Base-by-base conservation (phyloP, 2,113 vertebrate genomes). In the Crotophaga sulcirostris region DNA sequence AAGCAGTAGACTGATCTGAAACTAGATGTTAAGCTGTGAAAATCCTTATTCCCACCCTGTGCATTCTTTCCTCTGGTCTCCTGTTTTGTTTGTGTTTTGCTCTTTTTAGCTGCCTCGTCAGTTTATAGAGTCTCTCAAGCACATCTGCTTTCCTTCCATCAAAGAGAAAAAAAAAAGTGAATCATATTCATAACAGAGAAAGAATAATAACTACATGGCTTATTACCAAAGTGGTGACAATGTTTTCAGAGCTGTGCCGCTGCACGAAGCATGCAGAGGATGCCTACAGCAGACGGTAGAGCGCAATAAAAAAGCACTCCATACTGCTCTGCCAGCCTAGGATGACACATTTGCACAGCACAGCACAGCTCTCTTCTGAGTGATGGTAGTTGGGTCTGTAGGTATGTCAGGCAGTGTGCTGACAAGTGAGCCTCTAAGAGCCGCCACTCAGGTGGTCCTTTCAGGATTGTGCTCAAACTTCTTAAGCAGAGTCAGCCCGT, bases 311-410 rank as follows among this genome's bases (percentile, higher is more conserved):
- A 49, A 87, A 78, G 15, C 10, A 9, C 31, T 47, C 33, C 0
- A 2, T 14, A 16, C 14, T 6, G 4, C 19, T 73, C 36, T 85
- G 82, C 28, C 34, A 58, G 28, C 28, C 36, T 21, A 17, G 45
- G 59, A 33, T 2, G 2, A 7, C 28, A 12, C 1, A 0, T 13
- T 13, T 1, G 0, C 34, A 11, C 2, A 3, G 26, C 59, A 44
- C 51, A 38, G 34, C 0, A 0, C 34, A 47, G 29, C 12, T 68
- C 18, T 73, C 42, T 54, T 29, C 55, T 38, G n/a, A 54, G 40
- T 0, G 1, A 2, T 42, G 34, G n/a, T 0, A 0, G 13, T 3
- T 40, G 36, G 20, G 25, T 87, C 44, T 72, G 18, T 16, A 55
- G 40, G 24, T 60, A 33, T 4, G 0, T 44, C 92, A 54, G 68